Percentiles rank a stretch among this genome's conserved stretches.
Evolutionary conservation across 2,888 invertebrate genomes (phyloP).

Genomic region (Drosophila kokeensis): DNA sequence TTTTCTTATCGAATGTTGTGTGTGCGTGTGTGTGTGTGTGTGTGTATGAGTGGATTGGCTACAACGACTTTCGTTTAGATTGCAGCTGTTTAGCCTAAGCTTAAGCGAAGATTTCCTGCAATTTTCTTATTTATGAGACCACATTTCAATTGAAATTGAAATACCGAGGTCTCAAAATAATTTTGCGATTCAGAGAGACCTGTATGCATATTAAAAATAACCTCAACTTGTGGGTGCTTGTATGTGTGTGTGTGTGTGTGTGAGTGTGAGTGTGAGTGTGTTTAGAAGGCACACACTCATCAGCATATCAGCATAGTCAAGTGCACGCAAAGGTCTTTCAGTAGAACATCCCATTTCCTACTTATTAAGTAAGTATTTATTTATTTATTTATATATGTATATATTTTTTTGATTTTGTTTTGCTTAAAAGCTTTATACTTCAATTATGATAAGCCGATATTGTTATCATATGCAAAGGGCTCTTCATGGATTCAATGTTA

Average conservation of each 20-base stretch:
- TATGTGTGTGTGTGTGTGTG: too few species aligned
- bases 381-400: too few species aligned
- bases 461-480: conserved; percentile 10
- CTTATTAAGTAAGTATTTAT: not conserved
- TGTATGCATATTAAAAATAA: not conserved
- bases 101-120: conserved; percentile 79
- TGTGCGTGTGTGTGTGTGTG: conserved; percentile 6
- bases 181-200: conserved; percentile 25
- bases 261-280: not conserved
- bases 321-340: conserved; percentile 10
- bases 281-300: not conserved
- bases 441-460: not conserved
- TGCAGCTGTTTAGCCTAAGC: conserved; percentile 18
- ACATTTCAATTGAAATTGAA: conserved; percentile 53
- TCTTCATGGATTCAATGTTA: conserved; percentile 22
- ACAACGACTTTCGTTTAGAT: conserved; percentile 49
- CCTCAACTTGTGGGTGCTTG: conserved; percentile 1
- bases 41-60: conserved; percentile 2
- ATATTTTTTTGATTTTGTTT: not conserved
- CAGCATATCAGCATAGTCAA: not conserved
- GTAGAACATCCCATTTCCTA: conserved; percentile 15
- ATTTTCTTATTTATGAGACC: conserved; percentile 73
- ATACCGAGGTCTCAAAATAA: conserved; percentile 45
- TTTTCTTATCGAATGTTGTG: conserved; percentile 3
- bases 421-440: not conserved